Conservation (phyloP, 2,113 vertebrate genomes). For the Sphaerodactylus townsendi region DNA sequence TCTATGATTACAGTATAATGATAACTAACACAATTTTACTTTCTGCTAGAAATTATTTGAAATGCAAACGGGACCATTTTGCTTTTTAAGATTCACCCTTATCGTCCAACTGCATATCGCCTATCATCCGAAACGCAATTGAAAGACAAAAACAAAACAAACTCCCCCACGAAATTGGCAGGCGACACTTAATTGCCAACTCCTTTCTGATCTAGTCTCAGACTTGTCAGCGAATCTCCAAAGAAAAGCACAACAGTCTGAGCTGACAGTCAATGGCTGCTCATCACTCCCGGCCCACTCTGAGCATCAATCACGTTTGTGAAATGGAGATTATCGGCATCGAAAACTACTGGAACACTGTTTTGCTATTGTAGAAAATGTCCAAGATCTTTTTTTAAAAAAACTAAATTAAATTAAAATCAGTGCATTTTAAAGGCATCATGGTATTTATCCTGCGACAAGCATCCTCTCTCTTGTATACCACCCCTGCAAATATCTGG, state of each 20-base stretch:
- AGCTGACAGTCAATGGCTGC: constrained; percentile 4
- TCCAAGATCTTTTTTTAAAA: constrained; percentile 58
- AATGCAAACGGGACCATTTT: constrained; percentile 39
- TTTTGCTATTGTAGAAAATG: constrained; percentile 52
- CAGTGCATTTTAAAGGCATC: not conserved
- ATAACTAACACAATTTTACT: constrained; percentile 61
- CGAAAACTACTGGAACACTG: constrained; percentile 51
- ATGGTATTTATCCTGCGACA: not conserved
- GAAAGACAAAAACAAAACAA: constrained; percentile 60
- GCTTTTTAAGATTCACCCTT: constrained; percentile 59
- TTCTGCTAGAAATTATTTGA: constrained; percentile 47
- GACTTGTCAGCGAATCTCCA: constrained; percentile 23
- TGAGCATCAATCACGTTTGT: constrained; percentile 33
- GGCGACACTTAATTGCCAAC: constrained; percentile 27
- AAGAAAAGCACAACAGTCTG: not conserved
- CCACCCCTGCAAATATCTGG: not conserved
- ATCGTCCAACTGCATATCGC: constrained; percentile 45
- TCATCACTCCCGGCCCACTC: constrained; percentile 30
- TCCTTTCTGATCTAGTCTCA: constrained; percentile 25
- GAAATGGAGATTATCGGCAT: constrained; percentile 47
- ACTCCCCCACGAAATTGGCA: constrained; percentile 22
- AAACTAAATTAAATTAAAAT: constrained; percentile 56
- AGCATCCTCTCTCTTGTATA: not conserved
- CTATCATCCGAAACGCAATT: constrained; percentile 65
- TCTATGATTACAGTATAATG: constrained; percentile 54